Evolutionary conservation across 92 coral and sea anemone species (phyloP).

Genomic region (Actinostola sp.): DNA sequence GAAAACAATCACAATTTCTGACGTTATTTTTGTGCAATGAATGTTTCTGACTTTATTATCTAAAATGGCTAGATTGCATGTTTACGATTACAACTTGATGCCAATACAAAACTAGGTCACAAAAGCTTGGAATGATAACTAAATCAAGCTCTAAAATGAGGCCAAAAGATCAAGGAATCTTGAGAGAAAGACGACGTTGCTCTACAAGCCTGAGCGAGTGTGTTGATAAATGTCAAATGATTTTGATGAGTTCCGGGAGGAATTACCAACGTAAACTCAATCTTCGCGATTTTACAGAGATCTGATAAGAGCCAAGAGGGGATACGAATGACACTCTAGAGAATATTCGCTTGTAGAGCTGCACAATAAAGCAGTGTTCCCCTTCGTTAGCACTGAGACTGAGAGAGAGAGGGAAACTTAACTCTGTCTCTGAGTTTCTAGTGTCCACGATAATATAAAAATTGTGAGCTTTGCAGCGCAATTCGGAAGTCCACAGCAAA

Average conservation of each 20-base stretch:
- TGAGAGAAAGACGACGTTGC: background rate
- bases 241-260: slow-evolving; percentile 25
- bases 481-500: background rate
- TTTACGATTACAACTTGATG: background rate
- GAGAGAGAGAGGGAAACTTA: background rate
- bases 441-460: background rate
- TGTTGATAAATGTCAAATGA: slow-evolving; percentile 20
- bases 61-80: too few relatives aligned
- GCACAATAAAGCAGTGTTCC: background rate
- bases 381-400: background rate
- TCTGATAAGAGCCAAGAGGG: background rate
- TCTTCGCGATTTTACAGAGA: background rate
- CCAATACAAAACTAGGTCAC: background rate
- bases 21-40: too few relatives aligned
- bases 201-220: background rate
- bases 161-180: slow-evolving; percentile 8
- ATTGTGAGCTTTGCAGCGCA: background rate
- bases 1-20: too few relatives aligned
- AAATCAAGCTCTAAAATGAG: background rate
- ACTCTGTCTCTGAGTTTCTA: background rate
- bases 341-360: background rate
- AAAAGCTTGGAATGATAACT: background rate
- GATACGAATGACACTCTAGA: background rate
- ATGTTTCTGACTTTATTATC: too few relatives aligned
- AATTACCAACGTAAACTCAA: background rate